Percentiles rank a stretch among this genome's conserved stretches.
phyloP scores from a whole-genome alignment of 2,888 invertebrate genomes.

The Mactromeris polynyma region DNA sequence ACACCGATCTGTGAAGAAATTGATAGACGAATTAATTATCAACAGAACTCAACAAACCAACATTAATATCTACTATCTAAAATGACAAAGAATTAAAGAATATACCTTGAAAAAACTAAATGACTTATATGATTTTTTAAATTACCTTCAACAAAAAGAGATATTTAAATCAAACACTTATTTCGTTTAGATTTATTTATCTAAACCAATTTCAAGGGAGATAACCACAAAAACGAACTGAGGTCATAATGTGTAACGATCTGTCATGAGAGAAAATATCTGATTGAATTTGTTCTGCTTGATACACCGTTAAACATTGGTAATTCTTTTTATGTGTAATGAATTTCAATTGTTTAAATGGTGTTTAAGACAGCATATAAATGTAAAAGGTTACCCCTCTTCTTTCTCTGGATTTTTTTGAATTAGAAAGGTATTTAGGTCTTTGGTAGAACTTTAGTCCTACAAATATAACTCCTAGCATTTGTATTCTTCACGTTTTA shows the following conservation, averaged over 20 bases:
- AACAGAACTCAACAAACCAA: not conserved
- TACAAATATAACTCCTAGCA: too few species aligned
- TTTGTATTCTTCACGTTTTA: too few species aligned
- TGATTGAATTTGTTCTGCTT: not conserved
- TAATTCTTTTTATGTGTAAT: not conserved
- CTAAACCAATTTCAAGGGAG: not conserved
- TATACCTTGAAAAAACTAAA: not conserved
- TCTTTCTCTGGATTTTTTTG: too few species aligned
- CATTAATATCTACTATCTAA: not conserved
- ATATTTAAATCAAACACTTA: not conserved
- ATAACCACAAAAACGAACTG: not conserved
- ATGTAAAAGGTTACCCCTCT: too few species aligned
- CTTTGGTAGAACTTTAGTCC: too few species aligned
- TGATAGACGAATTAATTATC: not conserved
- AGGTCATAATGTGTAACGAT: constrained; percentile 15
- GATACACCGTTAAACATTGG: not conserved
- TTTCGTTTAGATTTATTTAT: not conserved
- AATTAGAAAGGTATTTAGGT: too few species aligned
- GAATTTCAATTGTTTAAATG: not conserved
- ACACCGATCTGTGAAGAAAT: too few species aligned
- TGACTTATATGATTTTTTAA: not conserved
- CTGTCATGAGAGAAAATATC: not conserved
- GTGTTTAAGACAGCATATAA: not conserved
- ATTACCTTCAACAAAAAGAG: not conserved
- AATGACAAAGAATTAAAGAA: not conserved